phyloP scores from a whole-genome alignment of 2,113 vertebrate species.

The Boleophthalmus pectinirostris region DNA sequence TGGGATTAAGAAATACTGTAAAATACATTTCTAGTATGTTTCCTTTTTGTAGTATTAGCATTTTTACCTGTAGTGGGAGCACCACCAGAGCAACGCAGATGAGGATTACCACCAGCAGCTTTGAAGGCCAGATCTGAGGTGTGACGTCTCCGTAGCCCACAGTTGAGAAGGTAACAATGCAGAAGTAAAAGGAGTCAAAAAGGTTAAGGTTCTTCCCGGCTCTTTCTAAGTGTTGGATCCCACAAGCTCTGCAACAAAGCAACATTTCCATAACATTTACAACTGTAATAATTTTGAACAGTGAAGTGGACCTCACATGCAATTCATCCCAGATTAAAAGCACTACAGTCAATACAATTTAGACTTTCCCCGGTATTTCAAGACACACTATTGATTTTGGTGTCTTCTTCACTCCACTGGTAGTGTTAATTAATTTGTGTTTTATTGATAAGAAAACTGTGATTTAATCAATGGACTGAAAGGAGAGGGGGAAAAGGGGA shows the following conservation, averaged over 20 bases:
- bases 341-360: constrained; percentile 11
- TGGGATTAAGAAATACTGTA: too few species aligned
- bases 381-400: constrained; percentile 36
- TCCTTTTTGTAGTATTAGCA: neutral
- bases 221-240: constrained; percentile 95
- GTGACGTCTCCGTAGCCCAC: constrained; percentile 97
- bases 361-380: constrained; percentile 22
- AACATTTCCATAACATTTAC: constrained; percentile 4
- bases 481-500: neutral
- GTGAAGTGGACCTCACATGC: constrained; percentile 13
- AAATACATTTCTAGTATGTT: too few species aligned
- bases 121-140: constrained; percentile 95
- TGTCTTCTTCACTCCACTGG: constrained; percentile 13
- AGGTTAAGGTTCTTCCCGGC: constrained; percentile 89
- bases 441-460: constrained; percentile 6
- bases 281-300: neutral
- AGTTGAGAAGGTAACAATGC: constrained; percentile 98
- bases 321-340: constrained; percentile 33
- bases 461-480: constrained; percentile 29
- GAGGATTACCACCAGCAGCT: constrained; percentile 96
- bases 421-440: constrained; percentile 19
- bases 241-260: constrained; percentile 79
- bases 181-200: constrained; percentile 97
- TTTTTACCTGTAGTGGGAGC: constrained; percentile 90
- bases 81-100: constrained; percentile 97